Base-by-base conservation (phyloP, 37 sponge, comb jelly and placozoan species). In the Diacarnus erythraeanus region DNA sequence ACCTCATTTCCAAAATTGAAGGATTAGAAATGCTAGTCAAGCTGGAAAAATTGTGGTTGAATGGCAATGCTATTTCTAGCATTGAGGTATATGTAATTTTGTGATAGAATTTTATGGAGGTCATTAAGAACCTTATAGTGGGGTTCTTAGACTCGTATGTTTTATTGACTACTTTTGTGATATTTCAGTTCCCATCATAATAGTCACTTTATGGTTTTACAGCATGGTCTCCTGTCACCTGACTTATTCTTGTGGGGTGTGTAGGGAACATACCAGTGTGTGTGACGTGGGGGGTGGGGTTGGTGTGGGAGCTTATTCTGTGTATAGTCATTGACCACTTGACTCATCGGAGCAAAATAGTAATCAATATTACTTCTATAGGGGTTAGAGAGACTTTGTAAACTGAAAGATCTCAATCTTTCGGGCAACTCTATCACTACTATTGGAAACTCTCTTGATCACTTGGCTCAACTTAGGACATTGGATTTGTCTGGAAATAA, bases 401-500 rank as follows among this genome's bases (percentile, higher is more conserved):
- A 59, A 1, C 67, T 95, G 69, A 72, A 56, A 37, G 90, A 95
- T 60, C 81, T 95, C 58, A 95, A 95, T 73, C 64, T 95, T 5
- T 92, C 92, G 43, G 57, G 67, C 34, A 95, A 95, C 68, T 38
- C 68, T 3, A 83, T 95, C 41, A 42, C 74, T 26, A n/a, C 59
- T 23, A 89, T 95, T 37, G 85, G 85, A 21, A 63, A 76, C 8
- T 82, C 89, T 20, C 80, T 93, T 38, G 51, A 59, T 25, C 58
- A 67, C 12, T 69, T 80, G 36, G 22, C 54, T 9, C 57, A 81
- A 26, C 64, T 95, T 18, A 73, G 82, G 44, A 75, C 72, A 6
- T 66, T 95, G 8, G 85, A 92, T 59, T 67, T 95, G 37, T 91
- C 96, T 33, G 92, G 89, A 20, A 95, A 95, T 68, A 66, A 59